Conservation (phyloP, 2,888 invertebrate species). For the Pachydiplax longipennis region DNA sequence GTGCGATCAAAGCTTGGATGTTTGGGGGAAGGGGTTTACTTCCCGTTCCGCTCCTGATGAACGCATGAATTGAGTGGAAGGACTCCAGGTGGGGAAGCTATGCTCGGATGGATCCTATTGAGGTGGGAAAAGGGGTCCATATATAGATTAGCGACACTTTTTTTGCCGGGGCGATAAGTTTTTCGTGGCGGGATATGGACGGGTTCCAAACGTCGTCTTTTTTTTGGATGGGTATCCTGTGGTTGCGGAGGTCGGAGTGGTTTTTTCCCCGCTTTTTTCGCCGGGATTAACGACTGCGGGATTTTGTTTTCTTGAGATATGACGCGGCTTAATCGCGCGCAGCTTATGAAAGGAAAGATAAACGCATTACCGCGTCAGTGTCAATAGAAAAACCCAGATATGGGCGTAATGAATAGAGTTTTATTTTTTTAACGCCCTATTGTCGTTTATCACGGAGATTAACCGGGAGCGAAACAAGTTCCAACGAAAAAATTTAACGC, state of each 20-base stretch:
- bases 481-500: no score
- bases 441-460: no score
- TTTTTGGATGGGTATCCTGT: not conserved
- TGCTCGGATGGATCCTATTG: not conserved
- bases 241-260: not conserved
- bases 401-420: no score
- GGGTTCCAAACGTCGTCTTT: not conserved
- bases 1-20: conserved; percentile 20
- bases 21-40: not conserved
- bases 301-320: no score
- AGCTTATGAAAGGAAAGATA: no score
- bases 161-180: not conserved
- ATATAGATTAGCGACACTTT: conserved; percentile 7
- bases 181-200: conserved; percentile 7
- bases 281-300: no score
- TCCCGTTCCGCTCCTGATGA: conserved; percentile 3
- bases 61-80: conserved; percentile 33
- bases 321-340: no score
- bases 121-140: not conserved
- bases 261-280: no score
- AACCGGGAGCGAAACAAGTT: no score
- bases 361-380: no score
- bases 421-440: no score
- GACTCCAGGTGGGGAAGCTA: conserved; percentile 11
- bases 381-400: no score